Percentiles rank a stretch among this genome's conserved stretches.
Conservation (phyloP, 2,113 vertebrate genomes). For the Microcebus griseorufus region DNA sequence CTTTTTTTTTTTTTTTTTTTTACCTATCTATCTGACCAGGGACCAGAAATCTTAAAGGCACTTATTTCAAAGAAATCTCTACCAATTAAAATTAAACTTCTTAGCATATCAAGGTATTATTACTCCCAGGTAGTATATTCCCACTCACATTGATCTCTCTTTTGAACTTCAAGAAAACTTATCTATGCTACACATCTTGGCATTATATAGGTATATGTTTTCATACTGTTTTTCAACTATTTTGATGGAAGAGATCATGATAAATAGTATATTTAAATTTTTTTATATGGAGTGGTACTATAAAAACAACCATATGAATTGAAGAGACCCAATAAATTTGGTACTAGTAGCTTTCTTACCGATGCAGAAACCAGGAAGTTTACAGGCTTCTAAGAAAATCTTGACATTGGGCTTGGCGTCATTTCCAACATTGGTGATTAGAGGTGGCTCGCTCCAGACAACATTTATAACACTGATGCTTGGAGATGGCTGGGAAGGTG, state of each 20-base stretch:
- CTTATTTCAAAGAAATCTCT: slow-evolving; percentile 8
- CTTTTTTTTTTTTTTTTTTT: background rate
- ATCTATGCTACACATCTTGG: background rate
- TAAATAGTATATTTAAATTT: too few species aligned
- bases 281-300: background rate
- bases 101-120: background rate
- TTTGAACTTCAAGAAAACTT: background rate
- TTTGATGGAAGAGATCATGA: background rate
- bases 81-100: background rate
- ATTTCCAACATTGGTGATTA: background rate
- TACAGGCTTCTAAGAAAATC: background rate
- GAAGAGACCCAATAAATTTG: background rate
- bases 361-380: background rate
- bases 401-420: background rate
- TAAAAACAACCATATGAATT: background rate
- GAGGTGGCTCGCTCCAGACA: background rate
- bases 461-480: background rate
- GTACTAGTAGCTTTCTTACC: background rate
- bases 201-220: background rate
- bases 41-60: background rate
- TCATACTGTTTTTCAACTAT: background rate
- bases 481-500: background rate
- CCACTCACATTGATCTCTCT: background rate
- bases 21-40: background rate
- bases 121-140: background rate